Conservation (phyloP, 92 coral and sea anemone genomes). For the Zoanthus sansibaricus region DNA sequence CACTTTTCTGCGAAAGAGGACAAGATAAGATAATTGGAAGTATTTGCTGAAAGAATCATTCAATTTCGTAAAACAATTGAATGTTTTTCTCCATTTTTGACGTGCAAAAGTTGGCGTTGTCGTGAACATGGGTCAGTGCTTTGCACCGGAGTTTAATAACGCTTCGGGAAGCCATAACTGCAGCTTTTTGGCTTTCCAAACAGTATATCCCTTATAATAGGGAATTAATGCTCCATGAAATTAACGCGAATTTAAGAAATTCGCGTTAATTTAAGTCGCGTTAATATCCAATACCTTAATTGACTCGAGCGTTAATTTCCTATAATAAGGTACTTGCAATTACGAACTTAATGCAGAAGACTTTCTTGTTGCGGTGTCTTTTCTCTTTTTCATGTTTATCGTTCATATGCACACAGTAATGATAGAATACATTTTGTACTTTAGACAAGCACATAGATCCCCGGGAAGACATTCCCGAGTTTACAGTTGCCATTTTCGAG, state of each 20-base stretch:
- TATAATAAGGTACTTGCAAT: not conserved
- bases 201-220: not conserved
- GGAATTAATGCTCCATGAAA: no score
- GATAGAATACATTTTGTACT: not conserved
- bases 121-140: constrained; percentile 32
- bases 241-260: no score
- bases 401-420: not conserved
- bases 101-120: constrained; percentile 1
- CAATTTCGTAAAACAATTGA: no score
- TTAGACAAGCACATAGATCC: not conserved
- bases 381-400: not conserved
- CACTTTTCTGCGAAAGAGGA: no score
- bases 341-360: not conserved
- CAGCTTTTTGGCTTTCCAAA: constrained; percentile 30
- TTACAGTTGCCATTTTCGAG: not conserved
- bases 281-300: no score
- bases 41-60: no score
- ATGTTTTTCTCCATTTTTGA: not conserved
- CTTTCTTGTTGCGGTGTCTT: not conserved
- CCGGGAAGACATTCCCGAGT: constrained; percentile 4
- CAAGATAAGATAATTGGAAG: no score
- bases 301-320: no score
- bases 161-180: constrained; percentile 29
- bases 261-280: not conserved
- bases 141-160: constrained; percentile 26